Evolutionary conservation across 2,888 invertebrate genomes (phyloP).

Genomic region (Andrena dorsata): DNA sequence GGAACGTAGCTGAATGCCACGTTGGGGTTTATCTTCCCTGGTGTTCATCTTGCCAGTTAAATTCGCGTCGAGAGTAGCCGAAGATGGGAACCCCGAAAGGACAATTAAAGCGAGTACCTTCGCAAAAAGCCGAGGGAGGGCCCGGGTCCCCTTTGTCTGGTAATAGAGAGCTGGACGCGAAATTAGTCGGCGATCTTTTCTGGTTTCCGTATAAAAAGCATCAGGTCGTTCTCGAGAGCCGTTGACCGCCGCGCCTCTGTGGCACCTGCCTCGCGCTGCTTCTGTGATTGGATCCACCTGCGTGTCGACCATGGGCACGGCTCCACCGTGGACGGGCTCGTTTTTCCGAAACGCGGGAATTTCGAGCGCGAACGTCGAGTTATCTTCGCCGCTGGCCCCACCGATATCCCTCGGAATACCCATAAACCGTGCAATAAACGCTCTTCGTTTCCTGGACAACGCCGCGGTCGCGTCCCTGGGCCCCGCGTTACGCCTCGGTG

Average conservation of each 20-base stretch:
- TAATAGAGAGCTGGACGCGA: slow-evolving; percentile 67
- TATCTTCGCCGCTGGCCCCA: slow-evolving; percentile 18
- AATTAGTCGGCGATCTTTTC: slow-evolving; percentile 71
- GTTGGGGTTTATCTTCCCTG: no score
- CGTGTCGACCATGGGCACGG: slow-evolving; percentile 42
- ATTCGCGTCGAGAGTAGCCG: background rate
- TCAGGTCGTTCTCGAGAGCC: slow-evolving; percentile 65
- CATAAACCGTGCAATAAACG: slow-evolving; percentile 47
- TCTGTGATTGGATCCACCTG: slow-evolving; percentile 78
- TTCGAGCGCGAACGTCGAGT: background rate
- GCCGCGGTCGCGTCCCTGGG: background rate
- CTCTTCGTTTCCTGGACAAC: slow-evolving; percentile 30
- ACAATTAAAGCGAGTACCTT: slow-evolving; percentile 55
- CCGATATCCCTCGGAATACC: slow-evolving; percentile 16
- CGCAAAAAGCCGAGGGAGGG: slow-evolving; percentile 30
- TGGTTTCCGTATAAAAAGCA: slow-evolving; percentile 71
- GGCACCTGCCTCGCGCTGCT: slow-evolving; percentile 72
- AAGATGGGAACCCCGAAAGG: slow-evolving; percentile 1
- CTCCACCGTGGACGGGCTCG: slow-evolving; percentile 7
- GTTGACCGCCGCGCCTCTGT: slow-evolving; percentile 65
- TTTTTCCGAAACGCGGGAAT: slow-evolving; percentile 35
- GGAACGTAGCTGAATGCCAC: background rate
- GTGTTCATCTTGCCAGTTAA: background rate
- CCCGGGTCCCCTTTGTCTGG: slow-evolving; percentile 38
- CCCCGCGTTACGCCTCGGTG: slow-evolving; percentile 2